These are phyloP conservation scores for Saccopteryx bilineata DNA, from an alignment of 2,113 vertebrate genomes.

Conservation along the genomic window DNA sequence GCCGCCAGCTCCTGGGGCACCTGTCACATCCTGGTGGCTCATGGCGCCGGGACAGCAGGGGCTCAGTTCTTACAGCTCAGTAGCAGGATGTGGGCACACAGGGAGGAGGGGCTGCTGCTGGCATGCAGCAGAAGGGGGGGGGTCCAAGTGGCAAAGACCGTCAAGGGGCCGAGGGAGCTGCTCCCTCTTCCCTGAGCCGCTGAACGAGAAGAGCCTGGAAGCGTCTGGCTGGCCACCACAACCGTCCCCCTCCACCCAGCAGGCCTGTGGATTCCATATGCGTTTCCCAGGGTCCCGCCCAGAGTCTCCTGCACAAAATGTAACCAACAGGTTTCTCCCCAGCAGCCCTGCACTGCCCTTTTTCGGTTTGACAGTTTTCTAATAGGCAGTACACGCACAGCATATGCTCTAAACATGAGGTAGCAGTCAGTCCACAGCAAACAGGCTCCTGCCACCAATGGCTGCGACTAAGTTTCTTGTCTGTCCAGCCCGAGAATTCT, in stretches of 20 bases:
- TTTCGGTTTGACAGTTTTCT: background rate
- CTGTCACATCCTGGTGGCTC: constrained; percentile 51
- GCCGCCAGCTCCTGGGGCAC: constrained; percentile 58
- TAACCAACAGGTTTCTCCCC: background rate
- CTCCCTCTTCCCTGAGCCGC: background rate
- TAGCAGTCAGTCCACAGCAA: background rate
- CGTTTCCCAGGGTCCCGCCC: background rate
- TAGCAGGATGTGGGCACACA: constrained; percentile 71
- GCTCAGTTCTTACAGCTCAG: constrained; percentile 72
- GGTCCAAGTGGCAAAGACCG: constrained; percentile 2
- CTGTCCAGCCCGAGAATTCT: background rate
- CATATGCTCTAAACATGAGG: background rate
- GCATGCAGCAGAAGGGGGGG: background rate
- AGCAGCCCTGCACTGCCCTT: background rate
- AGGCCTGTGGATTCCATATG: background rate
- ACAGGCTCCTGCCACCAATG: background rate
- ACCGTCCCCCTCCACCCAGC: background rate
- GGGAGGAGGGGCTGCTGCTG: background rate
- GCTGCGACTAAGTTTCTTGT: background rate
- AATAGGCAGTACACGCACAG: fast-evolving
- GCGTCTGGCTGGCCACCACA: background rate
- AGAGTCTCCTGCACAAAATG: background rate
- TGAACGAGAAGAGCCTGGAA: background rate
- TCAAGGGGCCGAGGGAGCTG: background rate
- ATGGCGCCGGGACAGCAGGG: constrained; percentile 67